Evolutionary conservation across 2,797 vertebrate genomes (phyloP), one percentile per base, ranked within the genome.

Genomic region (Hydrolagus colliei): DNA sequence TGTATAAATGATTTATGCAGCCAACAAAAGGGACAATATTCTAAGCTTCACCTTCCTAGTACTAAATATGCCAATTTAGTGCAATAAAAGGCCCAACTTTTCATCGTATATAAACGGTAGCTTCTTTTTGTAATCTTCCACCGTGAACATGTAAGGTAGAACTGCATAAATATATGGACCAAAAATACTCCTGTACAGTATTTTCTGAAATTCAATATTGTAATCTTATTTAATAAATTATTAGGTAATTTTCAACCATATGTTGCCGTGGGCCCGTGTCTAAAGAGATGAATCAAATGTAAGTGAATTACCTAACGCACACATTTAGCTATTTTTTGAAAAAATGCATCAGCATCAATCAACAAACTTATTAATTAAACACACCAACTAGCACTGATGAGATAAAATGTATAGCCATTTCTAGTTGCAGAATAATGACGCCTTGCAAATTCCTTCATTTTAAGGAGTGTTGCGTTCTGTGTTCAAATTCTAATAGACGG

Each of bases 211-310:
- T 52, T 52, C 32, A 41, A 77, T 59, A 68, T 41, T 84, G 79
- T 84, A 84, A 84, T 84, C 79, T 84, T 84, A 84, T 84, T 84
- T 84, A 84, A 84, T 84, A 84, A 84, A 84, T 84, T 84, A 84
- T 84, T 84, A 68, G 79, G 79, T 27, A 32, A 84, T 84, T 84
- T 82, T 41, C 32, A 84, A 41, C 79, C 65, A 61, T 10, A 68
- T 20, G 79, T 84, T 84, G 79, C 65, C 41, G 12, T 84, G 79
- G 63, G 79, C 79, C 78, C 65, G 20, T 84, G 32, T 84, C 16
- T 71, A 68, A 84, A 84, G 75, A n/a, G 18, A 35, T 41, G 27
- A 84, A 41, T 20, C 41, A 71, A 68, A 80, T 84, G 65, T 32
- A 84, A 84, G 65, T 14, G 32, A 79, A 79, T 27, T 67, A 71